Conservation (phyloP, 2,797 vertebrate genomes). For the Helostoma temminkii region DNA sequence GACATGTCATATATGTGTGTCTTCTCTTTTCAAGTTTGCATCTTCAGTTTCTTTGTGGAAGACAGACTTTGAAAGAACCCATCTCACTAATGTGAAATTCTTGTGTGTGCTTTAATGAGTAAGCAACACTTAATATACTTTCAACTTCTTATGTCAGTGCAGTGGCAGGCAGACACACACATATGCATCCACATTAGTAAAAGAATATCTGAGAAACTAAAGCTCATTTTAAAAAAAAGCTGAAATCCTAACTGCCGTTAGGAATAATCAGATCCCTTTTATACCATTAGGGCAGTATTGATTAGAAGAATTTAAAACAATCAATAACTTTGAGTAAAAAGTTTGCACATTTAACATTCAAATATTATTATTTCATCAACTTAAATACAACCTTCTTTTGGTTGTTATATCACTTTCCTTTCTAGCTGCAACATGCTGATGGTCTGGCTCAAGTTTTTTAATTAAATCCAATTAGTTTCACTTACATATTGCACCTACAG, state of each 20-base stretch:
- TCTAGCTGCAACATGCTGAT: background rate
- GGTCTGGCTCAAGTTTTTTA: conserved; percentile 28
- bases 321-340: conserved; percentile 14
- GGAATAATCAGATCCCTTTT: conserved; percentile 27
- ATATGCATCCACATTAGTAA: conserved; percentile 22
- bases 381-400: conserved; percentile 11
- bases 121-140: conserved; percentile 53
- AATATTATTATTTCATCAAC: conserved; percentile 21
- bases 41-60: conserved; percentile 60
- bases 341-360: conserved; percentile 15
- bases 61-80: conserved; percentile 62
- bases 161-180: conserved; percentile 46
- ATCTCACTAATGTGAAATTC: conserved; percentile 54
- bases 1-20: conserved; percentile 54
- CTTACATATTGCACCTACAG: no score
- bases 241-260: conserved; percentile 28
- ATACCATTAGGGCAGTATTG: conserved; percentile 21
- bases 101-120: conserved; percentile 66
- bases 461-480: conserved; percentile 40
- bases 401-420: conserved; percentile 16
- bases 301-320: conserved; percentile 11
- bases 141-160: conserved; percentile 53
- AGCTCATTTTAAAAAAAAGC: conserved; percentile 13
- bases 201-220: conserved; percentile 29
- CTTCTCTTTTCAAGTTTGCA: conserved; percentile 58